Conservation (phyloP, 2,113 vertebrate species). For the Ondatra zibethicus region DNA sequence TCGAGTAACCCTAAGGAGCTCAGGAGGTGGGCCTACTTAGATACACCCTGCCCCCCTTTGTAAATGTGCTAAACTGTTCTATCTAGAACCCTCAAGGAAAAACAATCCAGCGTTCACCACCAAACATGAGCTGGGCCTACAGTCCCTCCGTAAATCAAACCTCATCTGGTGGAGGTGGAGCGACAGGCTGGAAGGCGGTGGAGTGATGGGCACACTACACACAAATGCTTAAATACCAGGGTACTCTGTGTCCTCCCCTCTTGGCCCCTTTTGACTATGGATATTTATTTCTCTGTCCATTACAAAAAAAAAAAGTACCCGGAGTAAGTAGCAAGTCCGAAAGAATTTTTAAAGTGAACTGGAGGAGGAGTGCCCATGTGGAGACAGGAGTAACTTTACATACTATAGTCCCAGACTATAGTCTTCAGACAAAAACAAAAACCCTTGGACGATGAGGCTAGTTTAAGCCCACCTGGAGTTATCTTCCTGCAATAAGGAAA, state of each 20-base stretch:
- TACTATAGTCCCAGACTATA: background rate
- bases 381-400: background rate
- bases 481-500: background rate
- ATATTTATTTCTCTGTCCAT: conserved; percentile 22
- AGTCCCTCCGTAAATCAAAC: background rate
- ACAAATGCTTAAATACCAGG: background rate
- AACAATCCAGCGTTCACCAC: too few species aligned
- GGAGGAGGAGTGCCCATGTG: background rate
- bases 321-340: background rate
- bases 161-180: background rate
- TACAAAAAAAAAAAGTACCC: background rate
- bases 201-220: background rate
- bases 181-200: too few species aligned
- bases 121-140: background rate
- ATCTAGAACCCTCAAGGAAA: background rate
- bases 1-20: background rate
- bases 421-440: background rate
- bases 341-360: conserved; percentile 38
- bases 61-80: background rate
- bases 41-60: background rate
- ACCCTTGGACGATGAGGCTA: background rate
- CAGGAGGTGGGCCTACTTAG: background rate
- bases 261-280: background rate
- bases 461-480: background rate
- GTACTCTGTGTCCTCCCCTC: background rate